Percentiles rank a stretch among this genome's conserved stretches.
phyloP scores from a whole-genome alignment of 2,113 vertebrate species.

The Brachyhypopomus gauderio region DNA sequence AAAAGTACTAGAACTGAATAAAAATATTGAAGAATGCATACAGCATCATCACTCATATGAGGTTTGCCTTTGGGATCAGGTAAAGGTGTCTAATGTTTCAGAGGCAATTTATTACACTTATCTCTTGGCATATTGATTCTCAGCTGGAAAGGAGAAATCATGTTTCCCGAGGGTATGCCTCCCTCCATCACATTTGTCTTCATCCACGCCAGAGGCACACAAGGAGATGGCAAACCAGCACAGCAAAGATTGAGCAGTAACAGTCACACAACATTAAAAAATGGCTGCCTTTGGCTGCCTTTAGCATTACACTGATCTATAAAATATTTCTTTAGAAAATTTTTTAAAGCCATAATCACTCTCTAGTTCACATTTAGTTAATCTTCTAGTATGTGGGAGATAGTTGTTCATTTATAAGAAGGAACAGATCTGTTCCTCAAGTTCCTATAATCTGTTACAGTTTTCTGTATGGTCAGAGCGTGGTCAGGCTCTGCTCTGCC shows the following conservation, averaged over 20 bases:
- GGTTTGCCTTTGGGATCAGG: slow-evolving; percentile 48
- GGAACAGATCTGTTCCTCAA: slow-evolving; percentile 9
- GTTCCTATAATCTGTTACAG: slow-evolving; percentile 28
- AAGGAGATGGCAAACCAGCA: slow-evolving; percentile 34
- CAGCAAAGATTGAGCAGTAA: slow-evolving; percentile 14
- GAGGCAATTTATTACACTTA: slow-evolving; percentile 72
- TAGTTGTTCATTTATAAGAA: background rate
- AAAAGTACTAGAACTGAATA: background rate
- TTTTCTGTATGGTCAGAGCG: slow-evolving; percentile 2
- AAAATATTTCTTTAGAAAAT: background rate
- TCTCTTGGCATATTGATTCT: slow-evolving; percentile 71
- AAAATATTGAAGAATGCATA: slow-evolving; percentile 1
- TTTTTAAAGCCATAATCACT: slow-evolving; percentile 9
- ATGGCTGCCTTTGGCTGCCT: background rate
- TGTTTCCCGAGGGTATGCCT: slow-evolving; percentile 47
- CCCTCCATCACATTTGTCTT: slow-evolving; percentile 54
- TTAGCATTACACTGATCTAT: slow-evolving; percentile 14
- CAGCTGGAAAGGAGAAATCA: slow-evolving; percentile 57
- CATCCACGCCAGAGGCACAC: slow-evolving; percentile 56
- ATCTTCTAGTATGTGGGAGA: background rate
- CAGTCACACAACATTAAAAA: slow-evolving; percentile 21
- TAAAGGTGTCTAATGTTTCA: slow-evolving; percentile 51
- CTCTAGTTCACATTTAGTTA: background rate
- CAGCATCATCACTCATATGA: slow-evolving; percentile 43
- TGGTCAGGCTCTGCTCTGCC: slow-evolving; percentile 15